A percentile compares a stretch with the other conserved stretches of the same genome.
Evolutionary conservation across 2,888 invertebrate genomes (phyloP).

Genomic region (Megalurothrips usitatus): DNA sequence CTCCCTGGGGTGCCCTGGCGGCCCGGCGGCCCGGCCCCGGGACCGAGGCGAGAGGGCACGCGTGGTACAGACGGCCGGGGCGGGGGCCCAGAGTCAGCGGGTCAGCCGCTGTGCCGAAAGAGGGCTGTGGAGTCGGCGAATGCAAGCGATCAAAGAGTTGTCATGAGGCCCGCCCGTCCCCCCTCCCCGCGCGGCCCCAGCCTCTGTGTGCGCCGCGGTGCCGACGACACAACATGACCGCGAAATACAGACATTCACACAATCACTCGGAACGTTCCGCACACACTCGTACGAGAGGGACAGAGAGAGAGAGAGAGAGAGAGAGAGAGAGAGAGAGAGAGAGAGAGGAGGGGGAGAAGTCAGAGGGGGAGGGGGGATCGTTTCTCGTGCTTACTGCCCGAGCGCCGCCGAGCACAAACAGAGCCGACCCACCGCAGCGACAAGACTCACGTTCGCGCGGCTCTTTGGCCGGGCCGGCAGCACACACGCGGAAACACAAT

Average conservation of each 20-base stretch:
- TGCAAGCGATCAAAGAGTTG: not conserved
- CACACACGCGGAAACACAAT: too few species aligned
- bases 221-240: not conserved
- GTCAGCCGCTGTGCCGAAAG: not conserved
- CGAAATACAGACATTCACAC: too few species aligned
- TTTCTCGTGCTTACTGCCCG: too few species aligned
- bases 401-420: too few species aligned
- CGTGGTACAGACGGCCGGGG: not conserved
- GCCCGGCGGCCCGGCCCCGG: too few species aligned
- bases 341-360: not conserved
- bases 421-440: too few species aligned
- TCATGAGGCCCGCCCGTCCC: not conserved
- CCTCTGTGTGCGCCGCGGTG: not conserved
- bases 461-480: too few species aligned
- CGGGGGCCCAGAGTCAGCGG: not conserved
- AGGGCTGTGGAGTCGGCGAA: not conserved
- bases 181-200: not conserved
- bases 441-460: too few species aligned
- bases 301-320: not conserved
- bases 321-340: not conserved
- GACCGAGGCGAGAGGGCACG: not conserved
- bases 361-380: too few species aligned
- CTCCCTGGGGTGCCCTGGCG: too few species aligned
- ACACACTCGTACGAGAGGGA: not conserved
- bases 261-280: too few species aligned